Base-by-base conservation (phyloP, 35 echinoderm and acorn worm species). In the Acanthaster planci region DNA sequence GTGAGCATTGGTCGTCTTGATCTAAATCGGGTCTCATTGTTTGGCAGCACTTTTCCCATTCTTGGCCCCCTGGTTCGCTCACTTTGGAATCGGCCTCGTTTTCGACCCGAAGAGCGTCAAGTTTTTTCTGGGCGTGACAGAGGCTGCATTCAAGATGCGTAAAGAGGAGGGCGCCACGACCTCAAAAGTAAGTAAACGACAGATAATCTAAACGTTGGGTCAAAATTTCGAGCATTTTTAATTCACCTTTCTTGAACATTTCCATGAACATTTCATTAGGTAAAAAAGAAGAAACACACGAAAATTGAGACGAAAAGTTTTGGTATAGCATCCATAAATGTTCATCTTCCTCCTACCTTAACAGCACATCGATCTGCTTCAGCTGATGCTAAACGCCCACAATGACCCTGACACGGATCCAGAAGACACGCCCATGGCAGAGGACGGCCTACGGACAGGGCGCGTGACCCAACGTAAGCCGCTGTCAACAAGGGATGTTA, bases 361-460 rank as follows among this genome's bases (percentile, higher is more conserved):
- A 37, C 10, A 91, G 89, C 79, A 77, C 22, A 84, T 78, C 37
- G 92, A 94, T 36, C 60, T 94, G 39, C 67, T 94, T 21, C 83
- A 90, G 77, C 50, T 94, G 86, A 94, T 94, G 92, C n/a, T 90
- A 40, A 81, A 90, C 86, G 87, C 92, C 32, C 92, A 94, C 60
- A 85, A 80, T 8, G 86, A 85, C 21, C n/a, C 72, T 35, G 57
- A 82, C 4, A 23, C 36, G 8, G 75, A 76, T 76, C 67, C 52
- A 32, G 75, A 86, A 37, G 84, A 54, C 17, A 42, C 39, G 12
- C 18, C 0, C 5, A 18, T 42, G 17, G 35, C 39, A 17, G 84
- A 50, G 10, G 60, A 8, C 17, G 84, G 76, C 8, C 30, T 29
- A 37, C 21, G 23, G n/a, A 67, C 72, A 35, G 52, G 17, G 4